phyloP scores from a whole-genome alignment of 2,113 vertebrate species.

The Sturnus vulgaris region DNA sequence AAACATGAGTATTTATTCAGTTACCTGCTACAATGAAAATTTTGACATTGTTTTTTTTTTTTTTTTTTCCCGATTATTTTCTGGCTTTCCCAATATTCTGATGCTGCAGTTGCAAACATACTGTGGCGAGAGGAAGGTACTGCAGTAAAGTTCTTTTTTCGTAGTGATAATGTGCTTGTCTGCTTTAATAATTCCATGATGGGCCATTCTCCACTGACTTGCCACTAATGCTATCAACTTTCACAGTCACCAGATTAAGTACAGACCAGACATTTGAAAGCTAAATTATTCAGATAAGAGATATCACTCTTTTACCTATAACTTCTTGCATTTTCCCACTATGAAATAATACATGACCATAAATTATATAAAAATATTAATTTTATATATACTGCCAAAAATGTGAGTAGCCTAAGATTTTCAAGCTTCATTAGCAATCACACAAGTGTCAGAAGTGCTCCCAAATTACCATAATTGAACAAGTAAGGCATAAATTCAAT shows the following conservation, averaged over 20 bases:
- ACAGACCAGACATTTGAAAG: conserved; percentile 1
- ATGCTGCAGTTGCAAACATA: conserved; percentile 93
- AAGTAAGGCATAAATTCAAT: conserved; percentile 14
- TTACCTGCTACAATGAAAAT: conserved; percentile 23
- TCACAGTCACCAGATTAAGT: background rate
- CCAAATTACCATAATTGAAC: conserved; percentile 36
- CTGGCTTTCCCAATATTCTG: conserved; percentile 63
- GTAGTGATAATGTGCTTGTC: conserved; percentile 67
- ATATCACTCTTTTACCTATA: background rate
- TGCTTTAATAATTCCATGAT: conserved; percentile 64
- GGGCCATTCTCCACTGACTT: conserved; percentile 52
- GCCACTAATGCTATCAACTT: conserved; percentile 32
- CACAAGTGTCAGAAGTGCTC: background rate
- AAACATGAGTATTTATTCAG: conserved; percentile 17
- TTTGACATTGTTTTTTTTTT: conserved; percentile 62
- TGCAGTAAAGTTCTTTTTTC: conserved; percentile 57
- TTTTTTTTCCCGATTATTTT: conserved; percentile 51
- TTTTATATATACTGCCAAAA: background rate
- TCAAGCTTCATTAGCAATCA: background rate
- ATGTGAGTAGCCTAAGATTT: background rate
- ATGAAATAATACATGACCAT: background rate
- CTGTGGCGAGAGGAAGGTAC: conserved; percentile 99
- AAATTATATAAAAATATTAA: background rate
- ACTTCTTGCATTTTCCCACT: background rate
- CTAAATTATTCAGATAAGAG: background rate